phyloP scores from a whole-genome alignment of 2,113 vertebrate species.

The Corvus cornix region DNA sequence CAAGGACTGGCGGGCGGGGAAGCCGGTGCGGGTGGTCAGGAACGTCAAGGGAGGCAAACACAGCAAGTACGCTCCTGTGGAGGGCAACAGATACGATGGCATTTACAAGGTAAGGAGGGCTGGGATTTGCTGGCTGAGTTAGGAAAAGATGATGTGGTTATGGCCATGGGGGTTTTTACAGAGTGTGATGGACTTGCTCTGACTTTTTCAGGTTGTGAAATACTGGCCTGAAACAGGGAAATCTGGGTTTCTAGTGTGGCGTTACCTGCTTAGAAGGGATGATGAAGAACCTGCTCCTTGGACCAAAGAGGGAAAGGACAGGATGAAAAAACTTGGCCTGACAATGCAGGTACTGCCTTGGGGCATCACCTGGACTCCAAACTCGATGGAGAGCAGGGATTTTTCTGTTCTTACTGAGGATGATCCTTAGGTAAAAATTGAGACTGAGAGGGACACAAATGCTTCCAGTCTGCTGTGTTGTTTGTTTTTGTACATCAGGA shows the following conservation, averaged over 20 bases:
- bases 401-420: neutral
- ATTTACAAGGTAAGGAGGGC: slow-evolving; percentile 88
- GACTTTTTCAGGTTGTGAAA: slow-evolving; percentile 82
- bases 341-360: slow-evolving; percentile 85
- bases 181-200: neutral
- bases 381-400: neutral
- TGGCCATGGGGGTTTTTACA: neutral
- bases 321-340: slow-evolving; percentile 90
- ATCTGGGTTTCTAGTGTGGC: slow-evolving; percentile 95
- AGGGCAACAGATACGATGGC: slow-evolving; percentile 95
- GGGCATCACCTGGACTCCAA: neutral
- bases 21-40: slow-evolving; percentile 91
- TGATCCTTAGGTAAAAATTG: neutral
- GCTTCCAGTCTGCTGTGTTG: neutral
- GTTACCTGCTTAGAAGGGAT: slow-evolving; percentile 90
- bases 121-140: fast-evolving
- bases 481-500: neutral
- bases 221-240: slow-evolving; percentile 98
- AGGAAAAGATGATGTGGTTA: neutral
- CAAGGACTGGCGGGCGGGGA: slow-evolving; percentile 89
- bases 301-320: slow-evolving; percentile 93
- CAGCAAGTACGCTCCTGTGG: slow-evolving; percentile 89
- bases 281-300: slow-evolving; percentile 93
- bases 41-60: slow-evolving; percentile 92
- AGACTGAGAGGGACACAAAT: neutral